Base-by-base conservation (phyloP, 1,140 invertebrate genomes). In the Cecropterus lyciades region DNA sequence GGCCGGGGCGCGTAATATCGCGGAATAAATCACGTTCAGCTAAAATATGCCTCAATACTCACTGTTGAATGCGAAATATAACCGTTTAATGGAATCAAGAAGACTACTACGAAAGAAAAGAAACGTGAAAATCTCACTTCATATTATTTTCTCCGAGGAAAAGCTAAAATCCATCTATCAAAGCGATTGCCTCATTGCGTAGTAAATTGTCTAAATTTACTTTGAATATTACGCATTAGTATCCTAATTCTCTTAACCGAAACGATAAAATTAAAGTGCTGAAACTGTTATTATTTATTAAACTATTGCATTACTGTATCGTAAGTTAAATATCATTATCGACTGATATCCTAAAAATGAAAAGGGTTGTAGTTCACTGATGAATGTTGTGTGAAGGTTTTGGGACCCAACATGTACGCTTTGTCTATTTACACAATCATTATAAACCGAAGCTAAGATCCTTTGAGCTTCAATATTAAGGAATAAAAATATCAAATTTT, bases 21-120 rank as follows among this genome's bases (percentile, higher is more conserved):
- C 72, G 65, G 77, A 86, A 89, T 89, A 89, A 87, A 89, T 89
- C 87, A 87, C 70, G 70, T 75, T 77, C 71, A 78, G 63, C 75
- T 83, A 80, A 87, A 86, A 89, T 89, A 86, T 82, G 80, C 79
- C 73, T 80, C 77, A 77, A 84, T 87, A 82, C 75, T 76, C 73
- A 82, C 71, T 77, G 76, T 72, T 84, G 79, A 83, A 77, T 84
- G 74, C 75, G 71, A 83, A 81, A 77, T 83, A 70, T 72, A 69
- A 55, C 11, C 60, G 46, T 52, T 51, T 64, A 64, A 52, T 51
- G 33, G 20, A 64, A 52, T 42, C 30, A 64, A 64, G 24, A 52
- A 52, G 49, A 30, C 77, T 78, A 51, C 27, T n/a, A n/a, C n/a
- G n/a, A n/a, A n/a, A n/a, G 46, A 37, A 63, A 51, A 42, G 15